Evolutionary conservation across 2,888 invertebrate species (phyloP).

Genomic region (Pachydiplax longipennis): DNA sequence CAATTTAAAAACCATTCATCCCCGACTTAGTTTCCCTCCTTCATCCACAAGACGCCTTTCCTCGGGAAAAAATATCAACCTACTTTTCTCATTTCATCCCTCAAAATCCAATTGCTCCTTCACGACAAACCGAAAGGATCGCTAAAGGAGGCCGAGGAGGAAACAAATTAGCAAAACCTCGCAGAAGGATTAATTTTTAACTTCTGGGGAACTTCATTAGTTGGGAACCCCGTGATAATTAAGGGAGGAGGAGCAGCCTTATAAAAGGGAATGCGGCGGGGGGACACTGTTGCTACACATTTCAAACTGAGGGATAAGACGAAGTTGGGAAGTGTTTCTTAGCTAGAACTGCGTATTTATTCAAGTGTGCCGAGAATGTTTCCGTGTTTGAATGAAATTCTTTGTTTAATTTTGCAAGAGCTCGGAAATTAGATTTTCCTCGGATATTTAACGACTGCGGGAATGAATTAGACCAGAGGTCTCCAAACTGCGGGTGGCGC

Average conservation of each 20-base stretch:
- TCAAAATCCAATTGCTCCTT: conserved; percentile 16
- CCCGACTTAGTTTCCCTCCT: background rate
- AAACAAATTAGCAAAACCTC: conserved; percentile 45
- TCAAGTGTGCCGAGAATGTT: background rate
- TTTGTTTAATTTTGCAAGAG: background rate
- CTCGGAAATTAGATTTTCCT: background rate
- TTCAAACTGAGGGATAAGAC: background rate
- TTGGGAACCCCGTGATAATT: conserved; percentile 31
- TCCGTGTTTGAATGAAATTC: conserved; percentile 30
- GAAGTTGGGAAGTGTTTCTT: background rate
- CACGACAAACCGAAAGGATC: background rate
- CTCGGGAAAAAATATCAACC: background rate
- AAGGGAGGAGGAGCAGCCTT: conserved; percentile 12
- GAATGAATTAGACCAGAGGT: no score
- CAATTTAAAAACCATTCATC: no score
- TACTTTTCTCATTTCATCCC: background rate
- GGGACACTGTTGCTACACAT: conserved; percentile 32
- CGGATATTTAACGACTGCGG: background rate
- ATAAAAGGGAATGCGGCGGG: background rate
- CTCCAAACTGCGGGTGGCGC: no score
- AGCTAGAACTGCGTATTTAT: background rate
- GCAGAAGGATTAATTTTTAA: conserved; percentile 42
- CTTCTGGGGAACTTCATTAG: conserved; percentile 44
- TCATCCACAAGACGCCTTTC: background rate
- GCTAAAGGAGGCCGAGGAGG: conserved; percentile 2